A percentile compares a stretch with the other conserved stretches of the same genome.
Conservation (phyloP, 2,888 invertebrate genomes). For the Creontiades dilutus region DNA sequence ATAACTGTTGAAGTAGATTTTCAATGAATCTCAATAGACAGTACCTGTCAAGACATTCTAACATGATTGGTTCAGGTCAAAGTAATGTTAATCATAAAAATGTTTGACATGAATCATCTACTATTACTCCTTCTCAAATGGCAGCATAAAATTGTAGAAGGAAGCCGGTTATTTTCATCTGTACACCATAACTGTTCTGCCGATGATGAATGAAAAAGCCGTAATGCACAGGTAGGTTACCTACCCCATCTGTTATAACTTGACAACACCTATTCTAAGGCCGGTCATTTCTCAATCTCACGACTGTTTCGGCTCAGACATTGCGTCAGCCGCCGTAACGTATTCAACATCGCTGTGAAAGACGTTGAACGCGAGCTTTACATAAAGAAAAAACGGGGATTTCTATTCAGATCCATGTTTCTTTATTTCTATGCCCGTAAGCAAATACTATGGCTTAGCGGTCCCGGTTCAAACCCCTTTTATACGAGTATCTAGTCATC, state of each 20-base stretch:
- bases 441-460: no score
- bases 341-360: constrained; percentile 26
- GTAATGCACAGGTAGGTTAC: background rate
- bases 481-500: no score
- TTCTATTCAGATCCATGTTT: background rate
- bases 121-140: no score
- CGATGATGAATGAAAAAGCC: constrained; percentile 2
- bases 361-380: background rate
- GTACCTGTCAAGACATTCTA: no score
- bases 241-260: constrained; percentile 2
- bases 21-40: no score
- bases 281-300: constrained; percentile 18
- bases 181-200: background rate
- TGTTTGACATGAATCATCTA: no score
- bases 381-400: background rate
- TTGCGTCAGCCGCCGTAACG: constrained; percentile 36
- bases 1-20: no score
- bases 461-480: no score
- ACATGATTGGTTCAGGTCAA: no score
- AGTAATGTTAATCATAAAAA: no score
- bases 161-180: background rate
- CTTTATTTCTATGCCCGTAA: background rate
- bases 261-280: background rate
- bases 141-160: no score
- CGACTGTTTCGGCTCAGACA: background rate